Conservation (phyloP, 1,140 invertebrate genomes). For the Pissodes strobi region DNA sequence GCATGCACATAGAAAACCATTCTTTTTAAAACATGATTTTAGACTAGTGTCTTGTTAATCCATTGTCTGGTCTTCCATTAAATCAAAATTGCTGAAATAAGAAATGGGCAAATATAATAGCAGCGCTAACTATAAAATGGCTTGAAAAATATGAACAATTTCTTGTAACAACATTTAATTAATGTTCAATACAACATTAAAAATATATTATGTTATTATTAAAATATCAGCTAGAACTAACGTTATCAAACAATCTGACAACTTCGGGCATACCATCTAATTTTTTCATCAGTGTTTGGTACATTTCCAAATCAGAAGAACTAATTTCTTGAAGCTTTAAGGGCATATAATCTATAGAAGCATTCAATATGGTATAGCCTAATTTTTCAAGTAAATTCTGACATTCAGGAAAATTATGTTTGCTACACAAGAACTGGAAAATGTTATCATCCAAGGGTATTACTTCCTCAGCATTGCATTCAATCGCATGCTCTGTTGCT, state of each 20-base stretch:
- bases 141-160: background rate
- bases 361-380: constrained; percentile 57
- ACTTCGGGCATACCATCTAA: constrained; percentile 58
- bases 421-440: constrained; percentile 57
- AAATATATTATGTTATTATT: too few species aligned
- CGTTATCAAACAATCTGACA: constrained; percentile 60
- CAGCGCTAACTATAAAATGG: background rate
- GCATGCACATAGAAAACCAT: too few species aligned
- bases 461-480: constrained; percentile 66
- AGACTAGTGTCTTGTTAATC: too few species aligned
- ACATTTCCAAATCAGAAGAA: constrained; percentile 55
- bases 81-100: too few species aligned
- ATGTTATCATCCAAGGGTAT: constrained; percentile 55
- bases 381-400: constrained; percentile 53
- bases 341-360: constrained; percentile 59
- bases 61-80: too few species aligned
- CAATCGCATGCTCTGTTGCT: constrained; percentile 67
- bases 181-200: too few species aligned
- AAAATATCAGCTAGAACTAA: constrained; percentile 47
- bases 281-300: constrained; percentile 55
- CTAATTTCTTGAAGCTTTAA: constrained; percentile 49
- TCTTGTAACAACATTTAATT: too few species aligned
- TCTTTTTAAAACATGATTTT: too few species aligned
- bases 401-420: constrained; percentile 48
- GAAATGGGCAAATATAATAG: too few species aligned